Percentiles rank a stretch among this genome's conserved stretches.
Evolutionary conservation across 1,140 invertebrate species (phyloP).

Genomic region (Eurosta solidaginis): DNA sequence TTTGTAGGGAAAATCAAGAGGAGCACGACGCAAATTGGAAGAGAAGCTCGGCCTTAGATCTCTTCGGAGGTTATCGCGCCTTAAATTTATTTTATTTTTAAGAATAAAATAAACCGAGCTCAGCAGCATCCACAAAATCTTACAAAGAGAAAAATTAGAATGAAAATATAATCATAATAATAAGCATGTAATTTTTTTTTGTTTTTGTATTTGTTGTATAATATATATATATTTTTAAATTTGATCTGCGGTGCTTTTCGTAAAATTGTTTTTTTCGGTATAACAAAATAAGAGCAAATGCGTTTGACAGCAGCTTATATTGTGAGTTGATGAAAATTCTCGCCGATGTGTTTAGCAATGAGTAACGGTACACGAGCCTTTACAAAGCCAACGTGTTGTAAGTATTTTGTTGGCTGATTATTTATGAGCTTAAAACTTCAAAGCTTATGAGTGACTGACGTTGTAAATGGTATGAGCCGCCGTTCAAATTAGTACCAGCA

Average conservation of each 20-base stretch:
- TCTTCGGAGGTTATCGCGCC: no score
- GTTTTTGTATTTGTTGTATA: neutral
- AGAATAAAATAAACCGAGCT: neutral
- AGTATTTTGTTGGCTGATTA: neutral
- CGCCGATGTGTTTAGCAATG: neutral
- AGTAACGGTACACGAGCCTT: slow-evolving; percentile 29
- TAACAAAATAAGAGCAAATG: neutral
- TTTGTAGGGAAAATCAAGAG: no score
- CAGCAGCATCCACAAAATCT: slow-evolving; percentile 26
- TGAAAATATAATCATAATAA: neutral
- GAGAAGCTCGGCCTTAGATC: no score
- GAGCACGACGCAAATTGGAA: no score
- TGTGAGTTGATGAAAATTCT: neutral
- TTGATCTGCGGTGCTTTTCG: slow-evolving; percentile 27
- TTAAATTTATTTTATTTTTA: no score
- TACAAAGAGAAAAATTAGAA: neutral
- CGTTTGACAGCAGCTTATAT: neutral
- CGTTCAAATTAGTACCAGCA: slow-evolving; percentile 51
- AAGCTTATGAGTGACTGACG: slow-evolving; percentile 34
- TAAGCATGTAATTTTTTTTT: neutral
- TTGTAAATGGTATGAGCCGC: slow-evolving; percentile 31
- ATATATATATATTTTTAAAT: slow-evolving; percentile 30
- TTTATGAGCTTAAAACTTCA: slow-evolving; percentile 45
- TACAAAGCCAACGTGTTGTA: neutral
- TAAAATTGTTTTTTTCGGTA: neutral